phyloP scores from a whole-genome alignment of 92 coral and sea anemone species.

The Blastomussa wellsi region DNA sequence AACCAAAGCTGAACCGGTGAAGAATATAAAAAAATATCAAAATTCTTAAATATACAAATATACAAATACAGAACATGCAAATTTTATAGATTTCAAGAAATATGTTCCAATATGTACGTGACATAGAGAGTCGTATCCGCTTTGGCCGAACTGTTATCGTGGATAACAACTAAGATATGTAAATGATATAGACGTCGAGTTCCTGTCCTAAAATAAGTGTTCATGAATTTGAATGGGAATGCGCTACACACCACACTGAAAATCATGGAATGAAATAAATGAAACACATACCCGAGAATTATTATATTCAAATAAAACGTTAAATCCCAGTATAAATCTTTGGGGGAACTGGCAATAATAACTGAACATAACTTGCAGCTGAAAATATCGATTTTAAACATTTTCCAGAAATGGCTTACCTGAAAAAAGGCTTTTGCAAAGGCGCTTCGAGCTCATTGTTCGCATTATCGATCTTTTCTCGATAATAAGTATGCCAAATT shows the following conservation, averaged over 20 bases:
- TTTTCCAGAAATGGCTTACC: neutral
- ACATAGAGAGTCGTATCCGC: neutral
- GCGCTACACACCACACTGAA: neutral
- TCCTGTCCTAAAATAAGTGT: neutral
- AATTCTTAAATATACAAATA: conserved; percentile 1
- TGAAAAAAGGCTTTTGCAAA: neutral
- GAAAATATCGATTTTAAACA: neutral
- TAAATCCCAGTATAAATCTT: neutral
- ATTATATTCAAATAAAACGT: neutral
- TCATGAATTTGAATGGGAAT: neutral
- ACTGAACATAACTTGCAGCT: neutral
- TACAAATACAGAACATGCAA: neutral
- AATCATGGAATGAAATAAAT: neutral
- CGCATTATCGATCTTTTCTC: neutral
- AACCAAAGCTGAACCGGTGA: neutral
- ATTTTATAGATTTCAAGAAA: neutral
- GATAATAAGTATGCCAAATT: neutral
- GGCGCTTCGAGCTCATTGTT: neutral
- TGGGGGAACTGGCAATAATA: neutral
- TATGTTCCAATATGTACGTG: neutral
- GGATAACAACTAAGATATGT: neutral
- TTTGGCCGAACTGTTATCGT: neutral
- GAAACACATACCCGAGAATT: neutral
- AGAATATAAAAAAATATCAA: too few relatives aligned
- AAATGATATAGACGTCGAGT: neutral